Base-by-base conservation (phyloP, 2,113 vertebrate genomes). In the Ariopsis seemanni region DNA sequence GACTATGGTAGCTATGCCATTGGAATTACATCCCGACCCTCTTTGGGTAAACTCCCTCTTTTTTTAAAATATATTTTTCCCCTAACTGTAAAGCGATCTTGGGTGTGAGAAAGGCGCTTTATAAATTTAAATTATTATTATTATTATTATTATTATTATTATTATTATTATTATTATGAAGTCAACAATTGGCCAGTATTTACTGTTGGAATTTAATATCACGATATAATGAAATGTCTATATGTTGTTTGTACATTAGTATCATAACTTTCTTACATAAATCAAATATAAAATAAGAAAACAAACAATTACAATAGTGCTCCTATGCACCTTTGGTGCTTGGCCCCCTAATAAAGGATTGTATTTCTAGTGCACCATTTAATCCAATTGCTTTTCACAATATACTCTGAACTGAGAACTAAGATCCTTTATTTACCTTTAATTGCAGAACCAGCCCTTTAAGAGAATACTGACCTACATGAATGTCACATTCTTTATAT, bases 401-500 rank as follows among this genome's bases (percentile, higher is more conserved):
- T 71, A 2, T 14, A 50, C 71, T 25, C 55, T 48, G 42, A 48
- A 62, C 18, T 60, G 25, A 34, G 63, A 77, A 85, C 57, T 7
- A 52, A 15, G n/a, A 77, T 20, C 69, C 22, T 69, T 62, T 69
- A 22, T 84, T 34, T 22, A 9, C 63, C 27, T 53, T 69, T 83
- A 22, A 34, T 30, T 82, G 62, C 30, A 72, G 34, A 12, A 48
- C 18, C 27, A 67, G 82, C 62, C 42, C 42, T 83, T 83, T 50
- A 67, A 52, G 42, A 63, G 25, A n/a, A 83, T 48, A n/a, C 60
- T 65, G 60, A 67, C 60, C 48, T 62, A 63, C 58, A 57, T 82
- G 25, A 71, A 85, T 62, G 75, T 85, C 75, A 25, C 67, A 30
- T 69, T 80, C 63, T 69, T 57, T 18, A 11, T 52, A 42, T n/a